Conservation (phyloP, 1,140 invertebrate species). For the Chlorops oryzae region DNA sequence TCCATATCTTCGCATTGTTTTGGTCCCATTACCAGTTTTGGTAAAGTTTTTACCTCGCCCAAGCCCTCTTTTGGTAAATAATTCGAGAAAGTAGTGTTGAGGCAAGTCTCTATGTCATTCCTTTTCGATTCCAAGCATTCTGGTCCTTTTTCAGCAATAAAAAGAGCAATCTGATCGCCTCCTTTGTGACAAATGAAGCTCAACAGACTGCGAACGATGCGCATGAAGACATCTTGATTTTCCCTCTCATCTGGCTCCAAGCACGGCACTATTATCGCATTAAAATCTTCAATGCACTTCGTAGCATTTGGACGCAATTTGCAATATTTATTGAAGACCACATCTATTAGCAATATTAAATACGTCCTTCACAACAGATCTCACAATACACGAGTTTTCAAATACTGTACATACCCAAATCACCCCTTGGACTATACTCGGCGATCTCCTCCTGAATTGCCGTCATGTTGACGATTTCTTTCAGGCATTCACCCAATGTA, state of each 20-base stretch:
- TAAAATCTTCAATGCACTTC: slow-evolving; percentile 57
- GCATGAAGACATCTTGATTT: slow-evolving; percentile 51
- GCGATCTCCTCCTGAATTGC: slow-evolving; percentile 57
- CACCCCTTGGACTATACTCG: slow-evolving; percentile 54
- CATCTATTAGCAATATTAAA: too few species aligned
- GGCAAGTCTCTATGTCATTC: slow-evolving; percentile 58
- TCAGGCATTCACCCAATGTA: slow-evolving; percentile 48
- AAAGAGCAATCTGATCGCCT: slow-evolving; percentile 74
- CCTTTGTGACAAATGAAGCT: slow-evolving; percentile 72
- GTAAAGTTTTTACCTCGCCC: slow-evolving; percentile 29
- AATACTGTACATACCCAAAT: too few species aligned
- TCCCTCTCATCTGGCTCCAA: slow-evolving; percentile 55
- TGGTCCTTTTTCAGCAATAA: slow-evolving; percentile 69
- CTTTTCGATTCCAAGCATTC: slow-evolving; percentile 62
- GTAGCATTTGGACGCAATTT: slow-evolving; percentile 55
- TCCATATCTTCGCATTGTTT: slow-evolving; percentile 51
- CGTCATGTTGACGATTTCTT: slow-evolving; percentile 50
- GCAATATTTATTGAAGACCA: slow-evolving; percentile 56
- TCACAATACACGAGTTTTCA: slow-evolving; percentile 53
- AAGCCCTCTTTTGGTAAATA: slow-evolving; percentile 46
- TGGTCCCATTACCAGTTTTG: slow-evolving; percentile 33
- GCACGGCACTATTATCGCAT: slow-evolving; percentile 55
- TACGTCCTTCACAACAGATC: too few species aligned
- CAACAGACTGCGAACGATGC: slow-evolving; percentile 61
- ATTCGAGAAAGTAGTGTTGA: slow-evolving; percentile 56